Conservation (phyloP, 2,113 vertebrate genomes). For the Chaenogobius annularis region DNA sequence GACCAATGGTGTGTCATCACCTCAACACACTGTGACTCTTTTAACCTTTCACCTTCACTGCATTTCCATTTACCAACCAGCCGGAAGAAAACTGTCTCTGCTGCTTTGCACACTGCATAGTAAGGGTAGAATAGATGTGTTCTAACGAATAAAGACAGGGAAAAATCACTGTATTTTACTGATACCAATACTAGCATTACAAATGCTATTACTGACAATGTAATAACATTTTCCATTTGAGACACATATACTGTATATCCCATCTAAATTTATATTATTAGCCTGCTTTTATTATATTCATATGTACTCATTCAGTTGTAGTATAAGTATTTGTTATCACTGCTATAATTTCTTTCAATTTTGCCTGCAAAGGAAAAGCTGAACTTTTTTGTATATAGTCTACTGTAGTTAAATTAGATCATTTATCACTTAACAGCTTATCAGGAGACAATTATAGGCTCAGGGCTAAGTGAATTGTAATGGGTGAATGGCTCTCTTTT, state of each 20-base stretch:
- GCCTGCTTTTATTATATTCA: background rate
- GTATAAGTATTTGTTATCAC: background rate
- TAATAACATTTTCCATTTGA: too few relatives aligned
- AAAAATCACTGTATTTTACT: too few relatives aligned
- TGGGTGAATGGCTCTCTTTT: background rate
- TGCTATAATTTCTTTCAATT: background rate
- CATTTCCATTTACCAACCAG: conserved; percentile 5
- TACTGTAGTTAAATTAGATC: background rate
- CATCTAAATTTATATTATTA: background rate
- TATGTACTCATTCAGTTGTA: too few relatives aligned
- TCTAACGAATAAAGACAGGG: too few relatives aligned
- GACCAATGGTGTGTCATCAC: conserved; percentile 11
- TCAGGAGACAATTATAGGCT: conserved; percentile 4
- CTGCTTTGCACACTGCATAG: background rate
- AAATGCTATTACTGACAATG: too few relatives aligned
- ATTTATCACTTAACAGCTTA: conserved; percentile 2
- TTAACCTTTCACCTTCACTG: conserved; percentile 12
- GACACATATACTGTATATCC: too few relatives aligned
- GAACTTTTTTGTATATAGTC: background rate
- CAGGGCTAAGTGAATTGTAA: conserved; percentile 1
- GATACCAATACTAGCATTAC: too few relatives aligned
- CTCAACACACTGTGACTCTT: conserved; percentile 17
- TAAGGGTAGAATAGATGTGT: background rate
- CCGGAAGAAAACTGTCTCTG: background rate
- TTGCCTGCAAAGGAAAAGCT: background rate